Conservation (phyloP, 2,113 vertebrate species). For the Crotophaga sulcirostris region DNA sequence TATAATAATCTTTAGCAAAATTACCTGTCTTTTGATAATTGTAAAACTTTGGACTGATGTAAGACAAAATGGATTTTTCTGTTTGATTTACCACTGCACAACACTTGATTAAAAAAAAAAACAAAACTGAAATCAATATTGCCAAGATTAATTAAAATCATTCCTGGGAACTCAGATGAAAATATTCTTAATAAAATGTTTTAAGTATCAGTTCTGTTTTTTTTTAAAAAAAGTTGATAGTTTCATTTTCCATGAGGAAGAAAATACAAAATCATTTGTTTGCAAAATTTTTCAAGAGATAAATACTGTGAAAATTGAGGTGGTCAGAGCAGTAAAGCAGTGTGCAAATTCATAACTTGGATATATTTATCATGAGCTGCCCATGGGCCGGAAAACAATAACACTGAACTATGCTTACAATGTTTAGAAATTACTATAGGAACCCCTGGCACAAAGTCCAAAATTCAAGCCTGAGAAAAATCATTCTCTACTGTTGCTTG, state of each 20-base stretch:
- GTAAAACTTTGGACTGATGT: background rate
- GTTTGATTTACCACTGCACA: background rate
- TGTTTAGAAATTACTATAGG: background rate
- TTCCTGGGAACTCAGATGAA: background rate
- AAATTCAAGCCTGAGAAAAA: background rate
- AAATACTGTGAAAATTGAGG: background rate
- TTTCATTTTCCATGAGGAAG: background rate
- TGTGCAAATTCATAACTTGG: background rate
- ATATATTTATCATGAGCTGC: background rate
- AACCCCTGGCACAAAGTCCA: background rate
- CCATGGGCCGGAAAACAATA: background rate
- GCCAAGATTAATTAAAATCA: background rate
- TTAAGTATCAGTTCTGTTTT: background rate
- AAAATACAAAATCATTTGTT: background rate
- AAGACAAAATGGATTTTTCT: background rate
- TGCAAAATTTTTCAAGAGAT: background rate
- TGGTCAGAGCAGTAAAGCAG: background rate
- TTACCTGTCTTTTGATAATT: background rate
- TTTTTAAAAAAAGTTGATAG: background rate
- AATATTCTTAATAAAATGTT: background rate
- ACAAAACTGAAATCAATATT: background rate
- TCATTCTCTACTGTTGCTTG: background rate
- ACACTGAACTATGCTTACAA: background rate
- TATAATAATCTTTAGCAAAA: background rate
- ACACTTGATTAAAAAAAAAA: background rate